These are phyloP conservation scores for Aphidius colemani DNA, from an alignment of 2,888 invertebrate species.

Conservation along the genomic window DNA sequence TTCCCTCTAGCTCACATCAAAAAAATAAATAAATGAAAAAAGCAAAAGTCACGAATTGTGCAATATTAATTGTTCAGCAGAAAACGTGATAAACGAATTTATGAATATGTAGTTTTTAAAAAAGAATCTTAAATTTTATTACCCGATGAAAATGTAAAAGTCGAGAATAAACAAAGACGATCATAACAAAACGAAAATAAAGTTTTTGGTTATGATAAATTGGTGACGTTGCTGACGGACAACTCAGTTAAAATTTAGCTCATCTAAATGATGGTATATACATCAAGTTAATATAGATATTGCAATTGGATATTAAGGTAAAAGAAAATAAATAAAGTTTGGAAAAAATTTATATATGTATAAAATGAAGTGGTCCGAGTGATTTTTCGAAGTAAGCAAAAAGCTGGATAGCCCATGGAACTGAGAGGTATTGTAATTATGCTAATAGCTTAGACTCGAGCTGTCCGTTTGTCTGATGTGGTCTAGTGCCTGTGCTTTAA, in stretches of 20 bases:
- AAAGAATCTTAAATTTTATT: no score
- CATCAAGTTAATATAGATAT: conserved; percentile 55
- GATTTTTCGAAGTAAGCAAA: conserved; percentile 54
- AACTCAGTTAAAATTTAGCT: conserved; percentile 35
- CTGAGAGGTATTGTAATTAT: conserved; percentile 59
- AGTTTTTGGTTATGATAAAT: no score
- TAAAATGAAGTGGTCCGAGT: conserved; percentile 19
- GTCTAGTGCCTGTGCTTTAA: conserved; percentile 33
- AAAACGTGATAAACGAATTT: no score
- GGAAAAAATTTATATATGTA: conserved; percentile 38
- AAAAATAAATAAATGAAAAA: no score
- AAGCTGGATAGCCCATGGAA: conserved; percentile 47
- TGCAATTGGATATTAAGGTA: conserved; percentile 54
- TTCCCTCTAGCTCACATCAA: no score
- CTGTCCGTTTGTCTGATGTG: conserved; percentile 51
- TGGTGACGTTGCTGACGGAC: conserved; percentile 1
- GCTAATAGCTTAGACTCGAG: conserved; percentile 55
- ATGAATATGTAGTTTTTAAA: no score
- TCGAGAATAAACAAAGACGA: no score
- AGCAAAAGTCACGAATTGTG: no score
- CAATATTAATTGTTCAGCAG: no score
- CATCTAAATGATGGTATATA: conserved; percentile 45
- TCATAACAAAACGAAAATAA: no score
- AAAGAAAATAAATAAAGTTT: conserved; percentile 38
- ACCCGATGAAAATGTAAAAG: no score